These are phyloP conservation scores for Orchesella cincta DNA, from an alignment of 1,140 invertebrate species.

Conservation along the genomic window DNA sequence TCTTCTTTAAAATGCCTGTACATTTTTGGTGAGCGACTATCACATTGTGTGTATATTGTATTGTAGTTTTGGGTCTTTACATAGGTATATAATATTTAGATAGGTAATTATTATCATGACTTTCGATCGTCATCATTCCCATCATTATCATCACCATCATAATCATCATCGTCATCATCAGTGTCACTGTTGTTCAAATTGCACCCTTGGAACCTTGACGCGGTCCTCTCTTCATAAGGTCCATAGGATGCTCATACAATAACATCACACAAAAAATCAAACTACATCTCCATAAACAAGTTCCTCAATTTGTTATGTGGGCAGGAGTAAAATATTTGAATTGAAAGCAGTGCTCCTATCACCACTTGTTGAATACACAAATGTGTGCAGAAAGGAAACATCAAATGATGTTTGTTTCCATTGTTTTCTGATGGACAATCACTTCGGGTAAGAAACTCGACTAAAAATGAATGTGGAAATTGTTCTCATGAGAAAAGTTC, in stretches of 20 bases:
- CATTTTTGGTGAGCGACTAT: not conserved
- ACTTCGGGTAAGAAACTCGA: no score
- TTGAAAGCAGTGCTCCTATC: no score
- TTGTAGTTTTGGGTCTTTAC: not conserved
- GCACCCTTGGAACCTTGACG: not conserved
- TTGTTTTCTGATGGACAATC: no score
- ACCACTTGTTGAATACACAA: no score
- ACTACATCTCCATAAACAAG: no score
- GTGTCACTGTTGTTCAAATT: not conserved
- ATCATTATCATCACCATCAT: conserved; percentile 4
- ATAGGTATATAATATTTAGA: not conserved
- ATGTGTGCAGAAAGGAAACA: not conserved
- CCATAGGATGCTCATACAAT: no score
- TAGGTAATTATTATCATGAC: not conserved
- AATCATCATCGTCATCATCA: not conserved
- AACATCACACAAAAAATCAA: no score
- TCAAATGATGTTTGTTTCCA: not conserved
- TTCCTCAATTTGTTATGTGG: no score
- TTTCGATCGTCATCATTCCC: conserved; percentile 4
- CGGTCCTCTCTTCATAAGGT: no score
- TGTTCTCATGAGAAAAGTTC: no score
- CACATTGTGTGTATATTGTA: not conserved
- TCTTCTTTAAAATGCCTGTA: not conserved
- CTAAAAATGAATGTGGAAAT: no score
- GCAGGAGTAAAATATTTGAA: no score